Conservation (phyloP, 2,797 vertebrate species). For the Galago senegalensis region DNA sequence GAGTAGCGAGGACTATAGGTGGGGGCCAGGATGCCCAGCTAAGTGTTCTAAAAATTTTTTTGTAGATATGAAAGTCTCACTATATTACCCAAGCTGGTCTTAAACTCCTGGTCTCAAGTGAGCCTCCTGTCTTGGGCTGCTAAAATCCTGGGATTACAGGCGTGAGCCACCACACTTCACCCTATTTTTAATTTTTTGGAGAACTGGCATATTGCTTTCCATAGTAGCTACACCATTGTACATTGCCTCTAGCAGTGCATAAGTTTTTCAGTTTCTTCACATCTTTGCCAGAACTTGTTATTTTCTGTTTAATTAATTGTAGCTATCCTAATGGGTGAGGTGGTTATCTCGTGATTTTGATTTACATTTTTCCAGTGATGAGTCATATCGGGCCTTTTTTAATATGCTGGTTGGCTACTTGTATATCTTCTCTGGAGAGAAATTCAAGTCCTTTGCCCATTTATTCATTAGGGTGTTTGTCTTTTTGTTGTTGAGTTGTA, state of each 20-base stretch:
- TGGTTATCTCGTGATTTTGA: neutral
- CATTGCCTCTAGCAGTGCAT: neutral
- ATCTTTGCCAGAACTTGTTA: neutral
- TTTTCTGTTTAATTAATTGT: neutral
- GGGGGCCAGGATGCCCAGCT: too few species aligned
- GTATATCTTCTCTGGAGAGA: neutral
- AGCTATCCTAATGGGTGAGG: neutral
- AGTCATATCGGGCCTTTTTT: neutral
- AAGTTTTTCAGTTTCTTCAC: neutral
- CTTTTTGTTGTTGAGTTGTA: neutral
- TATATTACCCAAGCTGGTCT: too few species aligned
- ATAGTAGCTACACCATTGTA: neutral
- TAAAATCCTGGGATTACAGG: too few species aligned
- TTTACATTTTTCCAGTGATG: neutral
- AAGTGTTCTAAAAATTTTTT: too few species aligned
- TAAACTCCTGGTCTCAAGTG: too few species aligned
- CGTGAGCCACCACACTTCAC: too few species aligned
- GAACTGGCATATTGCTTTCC: neutral
- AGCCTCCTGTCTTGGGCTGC: too few species aligned
- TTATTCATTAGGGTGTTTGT: neutral
- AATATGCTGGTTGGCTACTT: neutral
- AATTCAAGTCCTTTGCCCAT: neutral
- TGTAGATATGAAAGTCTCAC: too few species aligned
- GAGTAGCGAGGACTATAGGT: too few species aligned
- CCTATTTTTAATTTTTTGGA: conserved; percentile 27